Conservation (phyloP, 2,113 vertebrate genomes). For the Bambusicola thoracicus region DNA sequence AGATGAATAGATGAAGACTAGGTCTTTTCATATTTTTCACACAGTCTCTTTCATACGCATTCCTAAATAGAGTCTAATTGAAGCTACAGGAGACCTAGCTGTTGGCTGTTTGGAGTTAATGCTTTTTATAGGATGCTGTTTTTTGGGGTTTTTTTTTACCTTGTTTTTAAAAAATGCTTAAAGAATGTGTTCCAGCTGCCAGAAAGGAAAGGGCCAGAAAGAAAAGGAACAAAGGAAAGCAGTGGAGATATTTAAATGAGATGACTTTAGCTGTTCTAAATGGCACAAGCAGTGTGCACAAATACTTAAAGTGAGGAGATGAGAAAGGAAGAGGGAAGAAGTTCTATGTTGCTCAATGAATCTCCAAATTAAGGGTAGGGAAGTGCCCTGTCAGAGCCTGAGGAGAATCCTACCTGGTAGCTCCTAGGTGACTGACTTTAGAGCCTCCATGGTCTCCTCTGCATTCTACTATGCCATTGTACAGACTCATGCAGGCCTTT, state of each 20-base stretch:
- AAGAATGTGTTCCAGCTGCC: constrained; percentile 35
- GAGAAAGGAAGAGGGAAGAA: neutral
- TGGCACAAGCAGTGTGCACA: constrained; percentile 20
- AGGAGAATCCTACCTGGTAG: neutral
- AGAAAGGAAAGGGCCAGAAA: constrained; percentile 39
- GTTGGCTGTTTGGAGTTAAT: neutral
- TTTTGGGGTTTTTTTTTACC: neutral
- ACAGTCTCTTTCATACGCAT: neutral
- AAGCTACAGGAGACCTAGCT: neutral
- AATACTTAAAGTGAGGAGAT: neutral
- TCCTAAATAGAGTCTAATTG: constrained; percentile 14
- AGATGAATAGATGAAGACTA: neutral
- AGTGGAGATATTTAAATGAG: constrained; percentile 49
- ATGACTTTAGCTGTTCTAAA: constrained; percentile 67
- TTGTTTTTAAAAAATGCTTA: constrained; percentile 14
- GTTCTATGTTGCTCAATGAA: neutral
- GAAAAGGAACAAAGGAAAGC: constrained; percentile 55
- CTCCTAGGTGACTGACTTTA: neutral
- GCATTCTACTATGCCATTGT: neutral
- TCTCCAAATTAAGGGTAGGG: neutral
- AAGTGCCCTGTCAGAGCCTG: neutral
- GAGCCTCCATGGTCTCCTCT: neutral
- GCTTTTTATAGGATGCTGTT: neutral
- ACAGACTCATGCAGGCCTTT: neutral
- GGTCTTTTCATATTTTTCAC: neutral